These are phyloP conservation scores for Polydrusus tereticollis DNA, from an alignment of 2,888 invertebrate species.

Conservation along the genomic window DNA sequence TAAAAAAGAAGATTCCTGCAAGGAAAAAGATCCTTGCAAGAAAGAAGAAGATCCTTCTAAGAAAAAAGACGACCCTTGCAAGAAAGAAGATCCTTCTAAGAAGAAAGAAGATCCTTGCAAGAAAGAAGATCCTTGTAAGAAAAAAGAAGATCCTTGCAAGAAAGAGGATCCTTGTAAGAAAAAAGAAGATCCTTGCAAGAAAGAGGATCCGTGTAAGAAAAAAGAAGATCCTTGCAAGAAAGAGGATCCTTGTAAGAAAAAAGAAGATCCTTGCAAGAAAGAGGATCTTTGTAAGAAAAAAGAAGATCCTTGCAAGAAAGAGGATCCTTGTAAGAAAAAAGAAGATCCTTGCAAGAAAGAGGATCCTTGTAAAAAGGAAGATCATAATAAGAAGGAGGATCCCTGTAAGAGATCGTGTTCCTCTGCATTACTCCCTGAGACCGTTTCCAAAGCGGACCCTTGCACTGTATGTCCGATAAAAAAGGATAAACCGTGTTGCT, in stretches of 20 bases:
- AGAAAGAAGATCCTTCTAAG: slow-evolving; percentile 39
- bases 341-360: slow-evolving; percentile 48
- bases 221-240: slow-evolving; percentile 49
- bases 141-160: slow-evolving; percentile 47
- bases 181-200: slow-evolving; percentile 33
- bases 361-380: slow-evolving; percentile 46
- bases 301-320: slow-evolving; percentile 39
- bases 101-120: slow-evolving; percentile 47
- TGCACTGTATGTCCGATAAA: slow-evolving; percentile 45
- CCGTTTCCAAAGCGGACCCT: slow-evolving; percentile 45
- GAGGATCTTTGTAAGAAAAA: slow-evolving; percentile 46
- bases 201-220: slow-evolving; percentile 48
- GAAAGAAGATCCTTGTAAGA: slow-evolving; percentile 41
- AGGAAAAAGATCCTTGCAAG: slow-evolving; percentile 43
- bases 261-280: slow-evolving; percentile 40
- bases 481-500: slow-evolving; percentile 41
- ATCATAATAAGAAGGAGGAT: slow-evolving; percentile 41
- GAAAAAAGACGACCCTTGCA: slow-evolving; percentile 42
- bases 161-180: slow-evolving; percentile 39
- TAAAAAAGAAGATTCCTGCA: slow-evolving; percentile 42
- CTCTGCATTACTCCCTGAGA: no score
- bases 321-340: slow-evolving; percentile 49
- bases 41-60: slow-evolving; percentile 40
- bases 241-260: slow-evolving; percentile 45
- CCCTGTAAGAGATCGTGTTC: slow-evolving; percentile 42